phyloP scores from a whole-genome alignment of 1,140 invertebrate genomes.

The Drosophila albomicans region DNA sequence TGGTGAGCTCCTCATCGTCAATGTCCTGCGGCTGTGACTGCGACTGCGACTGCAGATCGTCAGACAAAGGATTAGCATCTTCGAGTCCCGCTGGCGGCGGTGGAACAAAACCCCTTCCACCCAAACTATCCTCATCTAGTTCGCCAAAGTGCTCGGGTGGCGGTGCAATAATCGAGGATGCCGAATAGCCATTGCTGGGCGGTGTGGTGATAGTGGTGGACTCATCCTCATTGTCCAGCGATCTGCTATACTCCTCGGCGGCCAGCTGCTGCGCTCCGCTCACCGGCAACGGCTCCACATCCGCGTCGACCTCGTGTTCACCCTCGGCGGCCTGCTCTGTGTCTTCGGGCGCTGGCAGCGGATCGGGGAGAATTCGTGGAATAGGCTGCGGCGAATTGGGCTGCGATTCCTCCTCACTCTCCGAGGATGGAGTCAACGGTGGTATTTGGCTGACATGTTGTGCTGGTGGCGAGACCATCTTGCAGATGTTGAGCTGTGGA shows the following conservation, averaged over 20 bases:
- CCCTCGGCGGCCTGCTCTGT: slow-evolving; percentile 42
- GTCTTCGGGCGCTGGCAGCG: background rate
- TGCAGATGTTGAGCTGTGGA: slow-evolving; percentile 64
- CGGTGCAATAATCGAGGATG: slow-evolving; percentile 78
- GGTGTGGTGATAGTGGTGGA: slow-evolving; percentile 82
- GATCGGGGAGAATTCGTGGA: slow-evolving; percentile 34
- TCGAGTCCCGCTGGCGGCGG: slow-evolving; percentile 57
- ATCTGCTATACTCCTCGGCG: slow-evolving; percentile 65
- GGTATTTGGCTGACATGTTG: slow-evolving; percentile 68
- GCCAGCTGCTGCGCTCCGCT: slow-evolving; percentile 44
- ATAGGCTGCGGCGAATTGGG: slow-evolving; percentile 71
- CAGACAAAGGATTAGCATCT: slow-evolving; percentile 20
- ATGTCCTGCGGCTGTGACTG: slow-evolving; percentile 22
- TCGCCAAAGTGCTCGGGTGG: slow-evolving; percentile 76
- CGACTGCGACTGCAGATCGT: slow-evolving; percentile 18
- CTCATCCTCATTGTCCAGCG: slow-evolving; percentile 76
- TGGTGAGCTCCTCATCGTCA: slow-evolving; percentile 68
- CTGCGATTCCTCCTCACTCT: slow-evolving; percentile 80
- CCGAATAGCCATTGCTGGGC: slow-evolving; percentile 80
- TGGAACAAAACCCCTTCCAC: slow-evolving; percentile 55
- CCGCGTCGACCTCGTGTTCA: slow-evolving; percentile 21
- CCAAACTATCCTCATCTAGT: slow-evolving; percentile 61
- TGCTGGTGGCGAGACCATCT: slow-evolving; percentile 79
- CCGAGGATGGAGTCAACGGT: slow-evolving; percentile 76
- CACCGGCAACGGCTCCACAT: slow-evolving; percentile 30